These are phyloP conservation scores for Tipula confusa DNA, from an alignment of 2,888 invertebrate genomes.

Conservation along the genomic window DNA sequence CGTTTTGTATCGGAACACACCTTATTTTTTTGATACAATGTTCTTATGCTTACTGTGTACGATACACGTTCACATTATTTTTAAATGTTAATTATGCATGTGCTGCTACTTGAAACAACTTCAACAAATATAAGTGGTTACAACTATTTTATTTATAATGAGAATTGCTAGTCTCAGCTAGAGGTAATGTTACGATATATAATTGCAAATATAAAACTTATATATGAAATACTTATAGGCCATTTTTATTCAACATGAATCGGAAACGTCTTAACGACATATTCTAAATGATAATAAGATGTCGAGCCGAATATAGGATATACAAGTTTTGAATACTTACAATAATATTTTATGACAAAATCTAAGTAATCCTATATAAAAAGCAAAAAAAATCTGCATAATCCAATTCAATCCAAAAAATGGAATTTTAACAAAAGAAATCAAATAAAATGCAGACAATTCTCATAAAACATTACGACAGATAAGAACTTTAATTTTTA, in stretches of 20 bases:
- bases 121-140: not conserved
- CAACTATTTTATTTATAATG: not conserved
- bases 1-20: not conserved
- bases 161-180: not conserved
- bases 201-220: not conserved
- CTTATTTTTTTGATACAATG: not conserved
- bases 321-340: not conserved
- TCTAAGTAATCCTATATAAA: not conserved
- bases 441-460: not conserved
- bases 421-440: not conserved
- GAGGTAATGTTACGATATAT: not conserved
- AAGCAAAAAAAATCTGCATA: conserved; percentile 4
- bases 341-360: not conserved
- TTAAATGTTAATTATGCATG: not conserved
- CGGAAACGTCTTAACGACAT: not conserved
- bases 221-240: not conserved
- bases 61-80: not conserved
- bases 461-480: not conserved
- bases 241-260: not conserved
- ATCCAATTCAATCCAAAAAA: not conserved
- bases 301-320: not conserved
- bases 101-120: not conserved
- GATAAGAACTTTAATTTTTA: not conserved
- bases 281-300: not conserved
- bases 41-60: not conserved